These are phyloP conservation scores for Theropithecus gelada DNA, from an alignment of 2,113 vertebrate species.

Conservation along the genomic window DNA sequence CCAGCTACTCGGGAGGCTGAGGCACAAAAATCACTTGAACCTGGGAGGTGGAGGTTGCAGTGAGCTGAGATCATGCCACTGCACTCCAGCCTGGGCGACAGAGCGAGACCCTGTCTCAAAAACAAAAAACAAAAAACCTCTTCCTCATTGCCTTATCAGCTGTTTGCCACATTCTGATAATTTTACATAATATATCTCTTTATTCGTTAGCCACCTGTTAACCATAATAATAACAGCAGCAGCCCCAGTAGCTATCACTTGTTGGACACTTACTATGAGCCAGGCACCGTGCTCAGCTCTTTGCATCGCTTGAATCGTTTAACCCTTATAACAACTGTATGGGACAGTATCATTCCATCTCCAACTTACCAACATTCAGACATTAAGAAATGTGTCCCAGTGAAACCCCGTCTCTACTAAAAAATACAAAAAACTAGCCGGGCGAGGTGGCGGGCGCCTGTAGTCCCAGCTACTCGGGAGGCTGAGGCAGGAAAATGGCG, in stretches of 20 bases:
- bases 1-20: no score
- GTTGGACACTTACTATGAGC: background rate
- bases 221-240: background rate
- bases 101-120: no score
- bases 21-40: no score
- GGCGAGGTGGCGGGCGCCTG: no score
- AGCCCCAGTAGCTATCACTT: background rate
- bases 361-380: background rate
- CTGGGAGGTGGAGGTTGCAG: no score
- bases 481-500: no score
- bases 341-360: background rate
- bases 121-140: background rate
- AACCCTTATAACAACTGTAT: background rate
- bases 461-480: no score
- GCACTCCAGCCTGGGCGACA: no score
- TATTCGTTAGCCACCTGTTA: background rate
- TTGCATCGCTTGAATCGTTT: background rate
- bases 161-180: background rate
- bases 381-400: background rate
- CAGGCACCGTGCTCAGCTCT: background rate
- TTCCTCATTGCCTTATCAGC: background rate
- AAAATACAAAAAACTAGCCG: no score
- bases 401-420: no score
- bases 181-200: background rate
- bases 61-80: no score